Conservation (phyloP, 2,797 vertebrate genomes). For the Paguma larvata region DNA sequence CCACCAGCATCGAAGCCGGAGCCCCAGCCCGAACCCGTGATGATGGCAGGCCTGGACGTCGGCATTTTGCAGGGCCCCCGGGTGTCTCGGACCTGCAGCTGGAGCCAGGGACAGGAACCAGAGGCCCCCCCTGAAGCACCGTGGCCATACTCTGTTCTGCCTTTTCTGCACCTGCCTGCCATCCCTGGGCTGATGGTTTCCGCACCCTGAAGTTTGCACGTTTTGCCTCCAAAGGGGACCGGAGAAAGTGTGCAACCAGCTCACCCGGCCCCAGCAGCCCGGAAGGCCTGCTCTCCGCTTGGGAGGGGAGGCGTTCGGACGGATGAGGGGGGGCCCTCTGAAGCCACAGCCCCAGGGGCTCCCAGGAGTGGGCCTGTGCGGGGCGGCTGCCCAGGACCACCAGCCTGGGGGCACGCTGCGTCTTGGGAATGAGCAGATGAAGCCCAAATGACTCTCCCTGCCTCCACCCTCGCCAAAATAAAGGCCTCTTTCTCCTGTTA, state of each 20-base stretch:
- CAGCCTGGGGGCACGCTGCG: accelerated
- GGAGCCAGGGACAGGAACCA: accelerated
- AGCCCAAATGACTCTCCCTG: neutral
- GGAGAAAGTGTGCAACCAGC: accelerated
- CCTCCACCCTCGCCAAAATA: neutral
- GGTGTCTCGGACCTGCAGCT: too few relatives aligned
- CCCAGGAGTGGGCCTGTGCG: accelerated
- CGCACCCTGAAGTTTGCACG: neutral
- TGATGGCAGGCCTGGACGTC: accelerated
- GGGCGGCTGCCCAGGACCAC: accelerated
- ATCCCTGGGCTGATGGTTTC: neutral
- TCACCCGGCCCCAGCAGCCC: accelerated
- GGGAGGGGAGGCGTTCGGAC: accelerated
- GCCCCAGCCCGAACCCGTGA: neutral
- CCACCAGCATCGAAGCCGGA: neutral
- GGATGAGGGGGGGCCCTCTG: accelerated
- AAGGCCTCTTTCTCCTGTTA: neutral
- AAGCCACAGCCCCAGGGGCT: neutral
- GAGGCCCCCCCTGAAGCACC: accelerated
- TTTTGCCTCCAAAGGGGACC: too few relatives aligned
- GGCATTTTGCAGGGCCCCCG: neutral
- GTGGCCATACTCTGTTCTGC: accelerated
- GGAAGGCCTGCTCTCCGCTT: too few relatives aligned
- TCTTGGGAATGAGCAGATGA: neutral
- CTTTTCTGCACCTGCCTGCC: accelerated